These are phyloP conservation scores for Athalia rosae DNA, from an alignment of 2,888 invertebrate genomes.

Conservation along the genomic window DNA sequence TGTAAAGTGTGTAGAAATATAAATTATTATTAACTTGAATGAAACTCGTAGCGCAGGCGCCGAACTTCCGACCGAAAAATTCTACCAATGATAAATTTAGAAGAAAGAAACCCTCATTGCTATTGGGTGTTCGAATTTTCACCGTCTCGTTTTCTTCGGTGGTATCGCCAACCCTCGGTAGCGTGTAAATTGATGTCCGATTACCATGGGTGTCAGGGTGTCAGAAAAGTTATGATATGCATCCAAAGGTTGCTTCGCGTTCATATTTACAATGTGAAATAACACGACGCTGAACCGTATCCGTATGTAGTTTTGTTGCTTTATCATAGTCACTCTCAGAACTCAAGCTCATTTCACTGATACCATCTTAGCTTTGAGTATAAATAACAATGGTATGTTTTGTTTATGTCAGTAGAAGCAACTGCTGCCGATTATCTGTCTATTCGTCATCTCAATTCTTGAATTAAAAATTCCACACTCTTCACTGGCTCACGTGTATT, in stretches of 20 bases:
- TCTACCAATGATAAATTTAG: constrained; percentile 7
- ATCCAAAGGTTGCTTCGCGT: constrained; percentile 20
- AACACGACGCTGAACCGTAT: constrained; percentile 14
- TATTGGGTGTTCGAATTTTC: constrained; percentile 26
- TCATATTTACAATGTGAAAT: constrained; percentile 37
- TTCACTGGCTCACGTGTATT: not conserved
- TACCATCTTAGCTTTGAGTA: not conserved
- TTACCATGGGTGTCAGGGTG: constrained; percentile 35
- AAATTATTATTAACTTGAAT: no score
- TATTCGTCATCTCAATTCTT: not conserved
- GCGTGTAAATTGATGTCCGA: constrained; percentile 41
- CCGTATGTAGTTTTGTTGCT: constrained; percentile 20
- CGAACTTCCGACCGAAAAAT: not conserved
- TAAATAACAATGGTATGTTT: constrained; percentile 25
- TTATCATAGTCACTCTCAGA: not conserved
- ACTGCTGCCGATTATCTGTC: not conserved
- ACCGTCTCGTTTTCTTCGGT: constrained; percentile 1
- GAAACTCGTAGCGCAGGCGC: not conserved
- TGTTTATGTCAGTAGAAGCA: constrained; percentile 19
- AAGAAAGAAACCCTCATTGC: not conserved
- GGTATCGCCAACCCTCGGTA: constrained; percentile 11
- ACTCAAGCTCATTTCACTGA: not conserved
- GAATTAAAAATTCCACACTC: not conserved
- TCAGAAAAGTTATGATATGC: constrained; percentile 10
- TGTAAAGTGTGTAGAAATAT: no score